Evolutionary conservation across 2,113 vertebrate genomes (phyloP).

Genomic region (Cottus gobio): DNA sequence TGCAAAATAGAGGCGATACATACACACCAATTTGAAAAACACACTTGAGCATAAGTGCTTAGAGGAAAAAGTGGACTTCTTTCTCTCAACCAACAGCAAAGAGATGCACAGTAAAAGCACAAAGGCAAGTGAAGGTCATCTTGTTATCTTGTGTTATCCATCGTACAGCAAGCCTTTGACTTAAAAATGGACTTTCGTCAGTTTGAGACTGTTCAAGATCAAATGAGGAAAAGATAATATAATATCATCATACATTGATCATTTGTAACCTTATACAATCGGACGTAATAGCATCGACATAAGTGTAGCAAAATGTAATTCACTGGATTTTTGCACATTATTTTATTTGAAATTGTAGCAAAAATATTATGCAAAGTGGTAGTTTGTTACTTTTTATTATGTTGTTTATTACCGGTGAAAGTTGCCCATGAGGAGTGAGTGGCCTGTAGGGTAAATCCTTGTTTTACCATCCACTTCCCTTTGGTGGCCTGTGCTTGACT

Average conservation of each 20-base stretch:
- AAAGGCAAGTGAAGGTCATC: conserved; percentile 2
- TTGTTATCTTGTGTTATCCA: neutral
- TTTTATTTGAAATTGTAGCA: neutral
- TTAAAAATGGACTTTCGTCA: neutral
- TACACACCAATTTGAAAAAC: neutral
- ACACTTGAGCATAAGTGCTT: neutral
- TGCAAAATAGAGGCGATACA: neutral
- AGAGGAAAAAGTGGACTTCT: neutral
- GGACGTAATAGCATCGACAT: neutral
- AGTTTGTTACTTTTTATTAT: neutral
- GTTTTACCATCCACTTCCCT: neutral
- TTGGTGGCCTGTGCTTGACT: conserved; percentile 1
- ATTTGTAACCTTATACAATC: neutral
- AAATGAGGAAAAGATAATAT: conserved; percentile 16
- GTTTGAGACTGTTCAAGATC: neutral
- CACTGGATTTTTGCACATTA: neutral
- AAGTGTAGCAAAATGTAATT: neutral
- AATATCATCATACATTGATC: neutral
- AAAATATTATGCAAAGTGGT: neutral
- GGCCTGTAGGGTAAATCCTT: neutral
- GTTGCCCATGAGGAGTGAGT: neutral
- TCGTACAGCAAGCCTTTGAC: neutral
- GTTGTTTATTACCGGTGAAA: neutral
- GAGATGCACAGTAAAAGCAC: conserved; percentile 1
- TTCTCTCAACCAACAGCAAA: conserved; percentile 2